Base-by-base conservation (phyloP, 2,888 invertebrate genomes). In the Ophion ventricosus region DNA sequence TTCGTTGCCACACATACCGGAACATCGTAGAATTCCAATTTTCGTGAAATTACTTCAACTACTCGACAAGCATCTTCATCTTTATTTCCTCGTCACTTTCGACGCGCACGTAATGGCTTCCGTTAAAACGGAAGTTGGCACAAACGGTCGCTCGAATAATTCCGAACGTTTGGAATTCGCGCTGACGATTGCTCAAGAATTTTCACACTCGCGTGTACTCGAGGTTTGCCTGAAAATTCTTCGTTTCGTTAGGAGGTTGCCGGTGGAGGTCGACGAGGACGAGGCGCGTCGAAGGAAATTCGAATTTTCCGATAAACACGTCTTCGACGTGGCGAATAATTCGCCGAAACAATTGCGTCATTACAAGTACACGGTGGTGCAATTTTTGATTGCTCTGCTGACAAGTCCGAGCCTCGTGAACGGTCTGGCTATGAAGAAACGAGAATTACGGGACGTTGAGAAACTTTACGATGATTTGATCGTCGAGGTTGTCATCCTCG, bases 1-100 rank as follows among this genome's bases (percentile, higher is more conserved):
- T 90, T 98, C 98, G 0, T 95, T 98, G 64, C 94, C 97, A 0
- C 98, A 99, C 93, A 97, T 99, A 20, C 99, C 99, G 0, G 97
- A 97, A 89, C 99, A 99, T 93, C 95, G 99, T 64, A 94, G 98
- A 78, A 93, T 96, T 78, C 96, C 97, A 0, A 94, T 99, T 0
- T 98, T 98, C 86, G 95, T 94, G 49, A 97, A 97, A 88, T 94
- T 99, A 1, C 94, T 98, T n/a, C 94, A 95, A 49, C 96, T 97
- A 0, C 94, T 98, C 0, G 95, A 95, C 82, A 94, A 96, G 77
- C 95, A 96, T 91, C 93, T 97, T 0, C 96, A 97, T 95, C 93
- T 96, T 17, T 97, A 97, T 89, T 93, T 97, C 25, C 95, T 96
- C 74, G 92, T 97, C 23, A 94, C 97, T 0, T 95, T 97, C 73